These are phyloP conservation scores for Protaetia brevitarsis DNA, from an alignment of 1,140 invertebrate species.

Conservation along the genomic window DNA sequence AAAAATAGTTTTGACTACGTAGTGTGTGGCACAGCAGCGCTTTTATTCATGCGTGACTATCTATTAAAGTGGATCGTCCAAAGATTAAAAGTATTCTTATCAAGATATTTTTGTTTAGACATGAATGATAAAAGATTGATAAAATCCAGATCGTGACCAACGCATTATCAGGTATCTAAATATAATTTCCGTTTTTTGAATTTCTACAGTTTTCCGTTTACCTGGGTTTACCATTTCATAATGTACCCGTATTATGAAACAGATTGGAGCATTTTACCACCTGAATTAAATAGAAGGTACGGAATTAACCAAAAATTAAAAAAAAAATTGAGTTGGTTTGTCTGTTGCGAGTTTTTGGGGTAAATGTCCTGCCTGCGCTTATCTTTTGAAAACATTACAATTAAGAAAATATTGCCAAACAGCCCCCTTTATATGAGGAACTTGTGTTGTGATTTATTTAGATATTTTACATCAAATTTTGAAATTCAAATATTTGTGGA, in stretches of 20 bases:
- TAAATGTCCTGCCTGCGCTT: constrained; percentile 31
- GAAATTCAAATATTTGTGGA: not conserved
- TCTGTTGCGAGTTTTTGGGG: too few relatives aligned
- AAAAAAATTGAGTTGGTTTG: too few relatives aligned
- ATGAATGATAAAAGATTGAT: constrained; percentile 3
- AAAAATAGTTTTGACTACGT: too few relatives aligned
- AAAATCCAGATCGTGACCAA: constrained; percentile 5
- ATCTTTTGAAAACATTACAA: constrained; percentile 15
- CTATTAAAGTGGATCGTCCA: not conserved
- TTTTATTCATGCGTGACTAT: too few relatives aligned
- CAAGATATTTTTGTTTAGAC: constrained; percentile 7
- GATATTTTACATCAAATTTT: not conserved
- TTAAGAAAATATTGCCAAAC: not conserved
- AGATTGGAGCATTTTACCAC: constrained; percentile 77
- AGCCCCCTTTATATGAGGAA: too few relatives aligned
- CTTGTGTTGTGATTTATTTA: too few relatives aligned
- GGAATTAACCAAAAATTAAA: not conserved
- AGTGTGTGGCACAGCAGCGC: too few relatives aligned
- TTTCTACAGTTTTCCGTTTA: too few relatives aligned
- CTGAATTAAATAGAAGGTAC: constrained; percentile 77
- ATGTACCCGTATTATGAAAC: constrained; percentile 73
- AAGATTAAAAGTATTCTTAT: not conserved
- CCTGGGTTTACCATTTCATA: too few relatives aligned
- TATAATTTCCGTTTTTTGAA: not conserved
- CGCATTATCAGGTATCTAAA: not conserved